phyloP scores from a whole-genome alignment of 2,888 invertebrate species.

The Habrosyne pyritoides region DNA sequence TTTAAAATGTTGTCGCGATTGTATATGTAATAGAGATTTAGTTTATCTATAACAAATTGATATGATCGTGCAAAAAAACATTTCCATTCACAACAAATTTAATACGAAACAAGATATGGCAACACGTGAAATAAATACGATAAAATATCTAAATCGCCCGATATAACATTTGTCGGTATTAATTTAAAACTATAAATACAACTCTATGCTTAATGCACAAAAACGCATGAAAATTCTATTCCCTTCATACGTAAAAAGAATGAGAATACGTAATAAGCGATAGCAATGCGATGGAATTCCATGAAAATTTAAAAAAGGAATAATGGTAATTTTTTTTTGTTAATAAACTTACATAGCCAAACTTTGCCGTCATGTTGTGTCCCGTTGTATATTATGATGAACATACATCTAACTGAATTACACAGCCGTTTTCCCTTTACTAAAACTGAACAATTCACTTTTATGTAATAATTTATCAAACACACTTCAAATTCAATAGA shows the following conservation, averaged over 20 bases:
- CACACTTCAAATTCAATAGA: slow-evolving; percentile 73
- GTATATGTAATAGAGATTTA: slow-evolving; percentile 34
- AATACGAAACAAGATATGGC: slow-evolving; percentile 5
- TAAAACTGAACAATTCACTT: slow-evolving; percentile 78
- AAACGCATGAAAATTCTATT: background rate
- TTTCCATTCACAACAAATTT: slow-evolving; percentile 44
- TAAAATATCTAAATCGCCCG: slow-evolving; percentile 2
- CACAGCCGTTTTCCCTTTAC: slow-evolving; percentile 73
- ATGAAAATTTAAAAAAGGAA: slow-evolving; percentile 14
- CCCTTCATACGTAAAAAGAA: slow-evolving; percentile 6
- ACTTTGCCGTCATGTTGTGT: slow-evolving; percentile 85
- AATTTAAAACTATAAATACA: background rate
- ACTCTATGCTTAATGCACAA: background rate
- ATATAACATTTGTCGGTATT: background rate
- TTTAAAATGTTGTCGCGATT: slow-evolving; percentile 14
- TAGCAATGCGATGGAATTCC: slow-evolving; percentile 1
- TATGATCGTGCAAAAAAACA: slow-evolving; percentile 24
- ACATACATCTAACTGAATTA: slow-evolving; percentile 82
- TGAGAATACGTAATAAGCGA: background rate
- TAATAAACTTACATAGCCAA: slow-evolving; percentile 79
- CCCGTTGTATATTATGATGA: slow-evolving; percentile 82
- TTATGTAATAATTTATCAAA: slow-evolving; percentile 76
- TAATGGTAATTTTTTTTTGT: slow-evolving; percentile 8
- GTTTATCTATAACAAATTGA: slow-evolving; percentile 17
- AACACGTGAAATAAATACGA: background rate